Evolutionary conservation across 2,113 vertebrate genomes (phyloP).

Genomic region (Dinomys branickii): DNA sequence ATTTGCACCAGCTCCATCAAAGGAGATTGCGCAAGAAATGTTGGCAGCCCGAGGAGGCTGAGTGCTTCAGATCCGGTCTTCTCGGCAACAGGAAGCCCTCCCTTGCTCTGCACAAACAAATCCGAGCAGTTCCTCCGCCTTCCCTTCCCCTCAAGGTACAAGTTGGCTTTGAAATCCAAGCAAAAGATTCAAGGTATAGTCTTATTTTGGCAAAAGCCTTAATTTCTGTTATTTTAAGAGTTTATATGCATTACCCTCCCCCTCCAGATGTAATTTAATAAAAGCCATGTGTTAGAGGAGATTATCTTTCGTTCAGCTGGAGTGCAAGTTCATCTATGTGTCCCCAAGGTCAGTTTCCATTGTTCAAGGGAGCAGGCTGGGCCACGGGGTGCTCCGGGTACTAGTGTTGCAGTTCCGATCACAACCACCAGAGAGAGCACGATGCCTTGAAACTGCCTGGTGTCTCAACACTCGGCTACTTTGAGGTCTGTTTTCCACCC

Average conservation of each 20-base stretch:
- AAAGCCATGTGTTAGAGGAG: background rate
- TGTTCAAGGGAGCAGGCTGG: background rate
- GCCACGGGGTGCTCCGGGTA: accelerated
- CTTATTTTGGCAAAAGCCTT: constrained; percentile 51
- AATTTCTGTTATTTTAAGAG: constrained; percentile 34
- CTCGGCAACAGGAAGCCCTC: constrained; percentile 39
- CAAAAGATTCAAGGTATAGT: background rate
- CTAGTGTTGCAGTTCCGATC: background rate
- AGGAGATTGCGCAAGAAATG: constrained; percentile 48
- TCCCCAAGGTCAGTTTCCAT: background rate
- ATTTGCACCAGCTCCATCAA: constrained; percentile 49
- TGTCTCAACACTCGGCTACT: background rate
- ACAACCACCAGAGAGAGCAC: constrained; percentile 73
- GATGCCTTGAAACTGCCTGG: constrained; percentile 64
- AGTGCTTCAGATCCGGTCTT: background rate
- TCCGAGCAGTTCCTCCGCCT: too few species aligned
- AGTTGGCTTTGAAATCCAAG: constrained; percentile 67
- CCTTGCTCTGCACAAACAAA: constrained; percentile 50
- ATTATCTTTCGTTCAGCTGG: background rate
- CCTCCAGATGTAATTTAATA: background rate
- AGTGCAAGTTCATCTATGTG: background rate
- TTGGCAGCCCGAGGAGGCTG: constrained; percentile 19
- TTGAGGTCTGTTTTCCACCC: background rate
- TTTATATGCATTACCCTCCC: background rate
- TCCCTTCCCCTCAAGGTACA: constrained; percentile 9